Base-by-base conservation (phyloP, 2,888 invertebrate genomes). In the Amaurobius ferox region DNA sequence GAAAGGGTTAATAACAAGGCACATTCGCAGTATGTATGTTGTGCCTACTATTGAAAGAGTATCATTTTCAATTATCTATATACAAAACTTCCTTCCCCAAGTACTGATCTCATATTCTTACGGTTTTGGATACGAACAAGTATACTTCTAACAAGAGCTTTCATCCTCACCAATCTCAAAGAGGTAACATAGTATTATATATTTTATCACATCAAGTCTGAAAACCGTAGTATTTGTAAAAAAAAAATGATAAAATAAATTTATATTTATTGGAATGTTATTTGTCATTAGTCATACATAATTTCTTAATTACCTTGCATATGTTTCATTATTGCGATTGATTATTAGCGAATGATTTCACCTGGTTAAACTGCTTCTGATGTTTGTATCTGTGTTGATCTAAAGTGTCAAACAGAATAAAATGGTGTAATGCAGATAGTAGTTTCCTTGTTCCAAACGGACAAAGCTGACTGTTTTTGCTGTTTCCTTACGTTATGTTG, bases 171-270 rank as follows among this genome's bases (percentile, higher is more conserved):
- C 77, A 71, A 66, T 64, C 62, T 83, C 76, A 77, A 28, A 44
- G 64, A 72, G 48, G 67, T 32, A 19, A 67, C 66, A 71, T 39
- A 85, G 78, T n/a, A 23, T 64, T 44, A 67, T 85, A 78, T 85
- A 85, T 85, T 85, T 85, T 85, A 78, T 16, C 78, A 85, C 32
- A 39, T 68, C 13, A 19, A 40, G 72, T 73, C 48, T 32, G 55
- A 68, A 78, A 78, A 85, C 67, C 78, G 85, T 85, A 85, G 85
- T 67, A 26, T 85, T 85, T 85, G 67, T 78, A 85, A 55, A 55
- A 55, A 55, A 55, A 44, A 35, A 16, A 35, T 7, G 11, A 35
- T 71, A 32, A 30, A 78, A 78, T 85, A 85, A 85, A 85, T 23
- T 62, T 77, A 77, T 83, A 77, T 83, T 83, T 83, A 77, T 77